Base-by-base conservation (phyloP, 2,888 invertebrate species). In the Cyaniris semiargus region DNA sequence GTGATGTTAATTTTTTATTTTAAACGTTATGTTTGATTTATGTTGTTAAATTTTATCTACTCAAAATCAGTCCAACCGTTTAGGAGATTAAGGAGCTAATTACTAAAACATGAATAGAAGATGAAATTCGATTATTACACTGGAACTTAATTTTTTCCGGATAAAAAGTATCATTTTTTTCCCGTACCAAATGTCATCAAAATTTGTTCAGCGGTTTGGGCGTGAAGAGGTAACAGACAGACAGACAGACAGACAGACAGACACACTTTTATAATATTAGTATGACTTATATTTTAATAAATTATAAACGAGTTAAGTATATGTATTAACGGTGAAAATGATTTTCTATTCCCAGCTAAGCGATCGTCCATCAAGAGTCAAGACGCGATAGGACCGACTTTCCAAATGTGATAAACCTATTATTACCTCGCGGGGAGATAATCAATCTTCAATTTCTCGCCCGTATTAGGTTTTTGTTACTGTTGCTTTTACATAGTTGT, bases 331-430 rank as follows among this genome's bases (percentile, higher is more conserved):
- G 66, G 66, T 13, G 66, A 66, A 66, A 66, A 27, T 4, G 23
- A 74, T 74, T 74, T 44, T 71, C 71, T 38, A 21, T 74, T 74
- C 74, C 34, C 74, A 74, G 74, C 53, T 53, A 74, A 74, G 74
- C 0, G n/a, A n/a, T n/a, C n/a, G 71, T 34, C 71, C n/a, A 38
- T 38, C 38, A 71, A 71, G 71, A 71, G 21, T 38, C 38, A 71
- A 71, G 71, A 71, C 48, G 18, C 10, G 74, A 23, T 44, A n/a
- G 44, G 44, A 44, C 48, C 53, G 27, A 53, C 53, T 74, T 74
- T 74, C 53, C 74, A 53, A 74, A 48, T 23, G 74, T 21, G 18
- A 48, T 15, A 13, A 74, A 74, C 74, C 27, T 74, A 48, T 74
- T 74, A 44, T 44, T 72, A 44, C 34, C 70, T 7, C 8, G 10